Conservation (phyloP, 2,113 vertebrate species). For the Gavia stellata region DNA sequence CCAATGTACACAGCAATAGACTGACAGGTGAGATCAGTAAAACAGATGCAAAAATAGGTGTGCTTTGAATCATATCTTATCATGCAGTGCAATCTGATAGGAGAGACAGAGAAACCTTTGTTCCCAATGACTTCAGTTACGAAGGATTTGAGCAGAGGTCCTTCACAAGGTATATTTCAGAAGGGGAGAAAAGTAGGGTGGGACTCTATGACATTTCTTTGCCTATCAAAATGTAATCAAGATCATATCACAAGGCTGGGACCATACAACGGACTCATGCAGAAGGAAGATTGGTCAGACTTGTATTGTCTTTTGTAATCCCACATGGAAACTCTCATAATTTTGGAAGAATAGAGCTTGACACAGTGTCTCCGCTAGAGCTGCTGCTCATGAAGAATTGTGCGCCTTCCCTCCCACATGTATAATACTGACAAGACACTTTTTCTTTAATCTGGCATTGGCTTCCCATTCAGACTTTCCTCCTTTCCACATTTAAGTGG, state of each 20-base stretch:
- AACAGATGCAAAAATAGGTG: neutral
- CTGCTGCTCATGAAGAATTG: neutral
- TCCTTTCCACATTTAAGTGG: neutral
- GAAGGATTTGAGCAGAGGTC: neutral
- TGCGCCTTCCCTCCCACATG: neutral
- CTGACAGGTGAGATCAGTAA: neutral
- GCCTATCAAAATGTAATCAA: neutral
- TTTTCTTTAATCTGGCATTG: neutral
- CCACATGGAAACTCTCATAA: neutral
- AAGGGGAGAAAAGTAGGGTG: neutral
- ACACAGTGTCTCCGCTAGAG: neutral
- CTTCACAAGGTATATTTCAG: neutral
- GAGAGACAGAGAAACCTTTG: neutral
- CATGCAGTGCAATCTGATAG: neutral
- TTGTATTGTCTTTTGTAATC: neutral
- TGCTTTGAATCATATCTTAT: neutral
- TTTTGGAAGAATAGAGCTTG: neutral
- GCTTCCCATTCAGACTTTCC: neutral
- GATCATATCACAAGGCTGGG: neutral
- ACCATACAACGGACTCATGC: rapidly evolving
- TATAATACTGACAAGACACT: neutral
- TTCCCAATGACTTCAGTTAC: neutral
- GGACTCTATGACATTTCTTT: neutral
- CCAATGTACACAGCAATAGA: neutral
- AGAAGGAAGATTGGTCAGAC: neutral